Evolutionary conservation across 2,888 invertebrate species (phyloP).

Genomic region (Drosophila atripex): DNA sequence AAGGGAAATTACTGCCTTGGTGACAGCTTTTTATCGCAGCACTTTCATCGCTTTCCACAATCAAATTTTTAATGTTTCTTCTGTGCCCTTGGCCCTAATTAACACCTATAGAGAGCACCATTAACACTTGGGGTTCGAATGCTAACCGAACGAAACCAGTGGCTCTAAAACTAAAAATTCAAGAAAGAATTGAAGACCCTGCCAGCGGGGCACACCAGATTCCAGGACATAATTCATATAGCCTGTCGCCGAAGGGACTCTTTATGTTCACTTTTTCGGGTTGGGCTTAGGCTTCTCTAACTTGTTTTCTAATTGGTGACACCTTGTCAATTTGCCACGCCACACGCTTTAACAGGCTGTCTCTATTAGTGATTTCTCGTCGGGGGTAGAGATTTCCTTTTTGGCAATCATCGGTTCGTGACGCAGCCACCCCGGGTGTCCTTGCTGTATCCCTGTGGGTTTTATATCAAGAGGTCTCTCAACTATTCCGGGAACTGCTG

Average conservation of each 20-base stretch:
- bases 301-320: slow-evolving; percentile 82
- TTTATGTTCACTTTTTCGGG: slow-evolving; percentile 11
- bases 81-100: slow-evolving; percentile 72
- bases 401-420: slow-evolving; percentile 42
- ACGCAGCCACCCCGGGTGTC: slow-evolving; percentile 54
- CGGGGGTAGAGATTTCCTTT: slow-evolving; percentile 19
- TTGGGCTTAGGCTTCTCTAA: slow-evolving; percentile 42
- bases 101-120: slow-evolving; percentile 70
- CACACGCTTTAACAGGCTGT: slow-evolving; percentile 71
- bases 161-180: slow-evolving; percentile 55
- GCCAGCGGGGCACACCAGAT: slow-evolving; percentile 56
- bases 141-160: slow-evolving; percentile 26
- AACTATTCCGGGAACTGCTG: slow-evolving; percentile 68
- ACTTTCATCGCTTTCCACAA: slow-evolving; percentile 62
- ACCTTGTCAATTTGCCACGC: slow-evolving; percentile 79
- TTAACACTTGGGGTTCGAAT: slow-evolving; percentile 70
- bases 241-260: slow-evolving; percentile 9
- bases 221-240: slow-evolving; percentile 19
- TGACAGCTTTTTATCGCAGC: slow-evolving; percentile 76
- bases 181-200: slow-evolving; percentile 21
- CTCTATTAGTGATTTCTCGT: slow-evolving; percentile 64
- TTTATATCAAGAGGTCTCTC: slow-evolving; percentile 71
- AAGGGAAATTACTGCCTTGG: slow-evolving; percentile 45
- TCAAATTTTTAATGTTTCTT: slow-evolving; percentile 49
- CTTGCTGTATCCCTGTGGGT: slow-evolving; percentile 58